Conservation (phyloP, 30 jellyfish, hydroid and myxozoan genomes). For the Aurelia aurita complex sp. Pacific region DNA sequence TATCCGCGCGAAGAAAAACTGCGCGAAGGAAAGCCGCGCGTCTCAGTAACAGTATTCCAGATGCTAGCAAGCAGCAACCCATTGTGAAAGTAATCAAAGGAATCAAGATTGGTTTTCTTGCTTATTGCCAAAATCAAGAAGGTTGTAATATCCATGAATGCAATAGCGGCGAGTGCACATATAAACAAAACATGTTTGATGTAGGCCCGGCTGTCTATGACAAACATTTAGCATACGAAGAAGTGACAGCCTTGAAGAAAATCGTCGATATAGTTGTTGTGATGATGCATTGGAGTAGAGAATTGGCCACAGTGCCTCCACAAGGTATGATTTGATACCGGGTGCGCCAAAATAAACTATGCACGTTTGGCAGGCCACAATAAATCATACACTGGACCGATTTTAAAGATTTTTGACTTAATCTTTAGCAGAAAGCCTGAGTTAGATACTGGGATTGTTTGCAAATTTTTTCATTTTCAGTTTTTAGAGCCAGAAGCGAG, state of each 20-base stretch:
- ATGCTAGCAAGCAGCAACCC: constrained; percentile 35
- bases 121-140: constrained; percentile 66
- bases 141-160: constrained; percentile 47
- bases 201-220: constrained; percentile 39
- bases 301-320: constrained; percentile 69
- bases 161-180: neutral
- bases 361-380: no score
- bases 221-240: constrained; percentile 1
- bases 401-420: no score
- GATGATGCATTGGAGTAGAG: constrained; percentile 87
- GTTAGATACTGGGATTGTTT: no score
- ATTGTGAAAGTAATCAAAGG: constrained; percentile 69
- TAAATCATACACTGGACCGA: no score
- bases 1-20: no score
- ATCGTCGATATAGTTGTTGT: constrained; percentile 68
- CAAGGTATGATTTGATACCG: neutral
- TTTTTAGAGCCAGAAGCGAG: no score
- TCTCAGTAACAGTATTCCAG: neutral
- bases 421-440: no score
- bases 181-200: neutral
- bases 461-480: no score
- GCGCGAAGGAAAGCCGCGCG: no score
- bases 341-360: no score
- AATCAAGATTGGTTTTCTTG: constrained; percentile 70
- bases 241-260: constrained; percentile 18